These are phyloP conservation scores for Cynoglossus semilaevis DNA, from an alignment of 2,113 vertebrate genomes.

Conservation along the genomic window DNA sequence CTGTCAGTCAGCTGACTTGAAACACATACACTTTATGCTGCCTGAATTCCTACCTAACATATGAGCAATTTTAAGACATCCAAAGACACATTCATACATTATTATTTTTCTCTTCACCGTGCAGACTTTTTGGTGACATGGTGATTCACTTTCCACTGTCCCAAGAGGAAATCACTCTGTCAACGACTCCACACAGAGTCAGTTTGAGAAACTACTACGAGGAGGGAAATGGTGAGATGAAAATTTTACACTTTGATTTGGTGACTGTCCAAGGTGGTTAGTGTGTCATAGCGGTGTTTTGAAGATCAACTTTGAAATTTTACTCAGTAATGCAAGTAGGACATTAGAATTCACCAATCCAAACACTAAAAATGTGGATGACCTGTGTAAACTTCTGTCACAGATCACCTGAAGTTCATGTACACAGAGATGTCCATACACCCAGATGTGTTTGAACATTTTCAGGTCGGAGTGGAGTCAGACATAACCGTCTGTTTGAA, in stretches of 20 bases:
- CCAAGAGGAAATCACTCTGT: constrained; percentile 91
- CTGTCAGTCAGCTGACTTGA: not conserved
- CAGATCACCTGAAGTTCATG: constrained; percentile 81
- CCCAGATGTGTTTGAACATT: constrained; percentile 89
- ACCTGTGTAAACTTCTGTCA: constrained; percentile 17
- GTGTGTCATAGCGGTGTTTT: not conserved
- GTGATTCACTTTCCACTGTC: constrained; percentile 83
- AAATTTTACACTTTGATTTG: not conserved
- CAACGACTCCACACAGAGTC: constrained; percentile 78
- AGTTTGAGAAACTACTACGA: constrained; percentile 83
- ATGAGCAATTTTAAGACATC: no score
- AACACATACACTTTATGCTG: not conserved
- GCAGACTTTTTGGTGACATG: constrained; percentile 77
- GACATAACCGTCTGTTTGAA: constrained; percentile 94
- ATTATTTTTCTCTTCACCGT: constrained; percentile 5
- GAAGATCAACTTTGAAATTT: not conserved
- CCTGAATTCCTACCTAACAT: not conserved
- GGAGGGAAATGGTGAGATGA: constrained; percentile 76
- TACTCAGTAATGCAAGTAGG: no score
- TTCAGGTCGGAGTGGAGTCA: constrained; percentile 84
- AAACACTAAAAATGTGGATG: not conserved
- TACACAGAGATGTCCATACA: constrained; percentile 84
- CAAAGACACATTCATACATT: no score
- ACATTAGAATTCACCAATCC: not conserved
- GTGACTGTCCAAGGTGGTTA: not conserved